Conservation (phyloP, 2,797 vertebrate genomes). For the Arctocebus calabarensis region DNA sequence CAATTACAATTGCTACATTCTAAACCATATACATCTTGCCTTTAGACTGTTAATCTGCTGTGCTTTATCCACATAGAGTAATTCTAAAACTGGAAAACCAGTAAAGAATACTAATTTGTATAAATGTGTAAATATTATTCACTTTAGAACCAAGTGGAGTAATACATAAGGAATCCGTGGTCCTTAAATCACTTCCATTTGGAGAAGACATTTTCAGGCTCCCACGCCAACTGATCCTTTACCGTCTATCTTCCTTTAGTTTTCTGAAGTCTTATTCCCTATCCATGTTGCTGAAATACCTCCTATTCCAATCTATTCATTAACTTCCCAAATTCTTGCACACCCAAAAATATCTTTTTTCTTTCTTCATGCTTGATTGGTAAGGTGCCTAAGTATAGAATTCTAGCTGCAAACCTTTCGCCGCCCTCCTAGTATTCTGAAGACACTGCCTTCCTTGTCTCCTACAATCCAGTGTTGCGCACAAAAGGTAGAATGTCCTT, state of each 20-base stretch:
- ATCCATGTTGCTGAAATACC: neutral
- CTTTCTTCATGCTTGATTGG: conserved; percentile 26
- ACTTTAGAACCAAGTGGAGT: neutral
- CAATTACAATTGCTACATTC: neutral
- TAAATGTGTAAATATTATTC: neutral
- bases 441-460: neutral
- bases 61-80: neutral
- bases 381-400: neutral
- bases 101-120: neutral
- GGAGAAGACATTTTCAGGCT: neutral
- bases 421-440: neutral
- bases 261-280: neutral
- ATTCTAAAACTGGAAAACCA: conserved; percentile 49
- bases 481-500: neutral
- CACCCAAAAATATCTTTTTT: neutral
- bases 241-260: neutral
- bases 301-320: too few relatives aligned
- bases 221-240: neutral
- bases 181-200: neutral
- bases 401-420: neutral
- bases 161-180: neutral
- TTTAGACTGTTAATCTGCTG: neutral
- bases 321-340: conserved; percentile 1
- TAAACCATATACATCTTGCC: neutral
- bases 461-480: neutral